Percentiles rank a stretch among this genome's conserved stretches.
Evolutionary conservation across 2,797 vertebrate species (phyloP).

Genomic region (Ciconia nigra): DNA sequence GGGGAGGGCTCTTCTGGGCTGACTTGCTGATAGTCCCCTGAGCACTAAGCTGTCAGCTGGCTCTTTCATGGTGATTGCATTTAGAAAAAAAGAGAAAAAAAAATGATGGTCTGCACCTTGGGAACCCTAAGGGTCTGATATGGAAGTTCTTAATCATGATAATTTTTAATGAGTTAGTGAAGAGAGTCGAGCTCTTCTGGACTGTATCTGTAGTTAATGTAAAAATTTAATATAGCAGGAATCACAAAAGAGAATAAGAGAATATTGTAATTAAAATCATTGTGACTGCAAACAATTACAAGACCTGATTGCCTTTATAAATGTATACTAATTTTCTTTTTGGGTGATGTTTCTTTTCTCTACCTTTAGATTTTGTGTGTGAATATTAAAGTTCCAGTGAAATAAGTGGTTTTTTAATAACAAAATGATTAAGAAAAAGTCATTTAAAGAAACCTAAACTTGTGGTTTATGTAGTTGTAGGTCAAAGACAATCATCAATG

Average conservation of each 20-base stretch:
- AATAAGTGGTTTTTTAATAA: neutral
- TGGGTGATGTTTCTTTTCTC: neutral
- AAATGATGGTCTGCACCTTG: neutral
- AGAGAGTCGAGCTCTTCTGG: neutral
- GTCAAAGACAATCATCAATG: constrained; percentile 89
- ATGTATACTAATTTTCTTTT: neutral
- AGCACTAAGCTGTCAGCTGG: constrained; percentile 4
- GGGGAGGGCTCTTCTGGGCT: neutral
- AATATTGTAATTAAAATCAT: neutral
- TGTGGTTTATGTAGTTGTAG: constrained; percentile 59
- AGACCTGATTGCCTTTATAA: neutral
- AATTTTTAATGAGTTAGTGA: neutral
- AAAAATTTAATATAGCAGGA: neutral
- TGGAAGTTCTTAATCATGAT: neutral
- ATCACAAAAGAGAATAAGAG: neutral
- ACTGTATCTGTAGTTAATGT: neutral
- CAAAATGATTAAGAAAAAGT: neutral
- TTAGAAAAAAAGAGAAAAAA: neutral
- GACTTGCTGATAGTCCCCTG: neutral
- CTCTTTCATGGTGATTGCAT: constrained; percentile 25
- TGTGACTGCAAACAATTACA: neutral
- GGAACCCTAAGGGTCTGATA: neutral
- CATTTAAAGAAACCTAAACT: neutral
- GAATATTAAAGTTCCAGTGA: neutral
- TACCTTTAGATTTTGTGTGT: neutral